Evolutionary conservation across 2,797 vertebrate genomes (phyloP), one percentile per base, ranked within the genome.

Genomic region (Centropyge bicolor): DNA sequence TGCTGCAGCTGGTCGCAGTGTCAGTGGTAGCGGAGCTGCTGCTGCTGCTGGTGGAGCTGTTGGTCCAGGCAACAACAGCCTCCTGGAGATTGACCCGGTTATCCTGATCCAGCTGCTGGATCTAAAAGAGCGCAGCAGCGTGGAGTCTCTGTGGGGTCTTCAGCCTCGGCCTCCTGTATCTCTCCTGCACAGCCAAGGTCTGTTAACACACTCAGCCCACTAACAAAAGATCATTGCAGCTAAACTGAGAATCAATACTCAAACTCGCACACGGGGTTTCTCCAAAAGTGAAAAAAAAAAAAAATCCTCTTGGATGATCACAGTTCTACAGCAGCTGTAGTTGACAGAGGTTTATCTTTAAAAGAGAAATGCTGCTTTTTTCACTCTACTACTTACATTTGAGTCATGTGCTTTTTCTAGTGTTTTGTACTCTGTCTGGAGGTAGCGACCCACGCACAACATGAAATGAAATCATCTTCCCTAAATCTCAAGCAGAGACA

Each of bases 21-120:
- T 36, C 36, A 2, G 65, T 22, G 8, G 70, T 3, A 55, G 73
- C 0, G 79, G 70, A 10, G 80, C 78, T 0, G 59, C 78, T 3
- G 81, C 68, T 31, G 61, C 72, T 4, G 81, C 66, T 46, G 95
- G 68, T 71, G 95, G 84, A 86, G 91, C 76, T 1, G 70, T 80
- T 1, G 90, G 86, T 19, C 57, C 87, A 0, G 77, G 89, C 17
- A 69, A 71, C 67, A 95, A 88, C 92, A 97, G 96, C 77, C 95
- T 99, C 35, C 93, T 99, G 83, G 98, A 99, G 52, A 96, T 99
- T 6, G 98, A 99, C 92, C 98, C 98, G 0, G 95, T 99, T 70
- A 97, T 99, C 85, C 94, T 99, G 86, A 98, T 99, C 90, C 98
- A 99, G 83, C 92, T 99, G 76, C 86, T 99, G 94, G 98, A 99